A percentile compares a stretch with the other conserved stretches of the same genome.
Evolutionary conservation across 30 jellyfish, hydroid and myxozoan species (phyloP).

Genomic region (Hydra vulgaris): DNA sequence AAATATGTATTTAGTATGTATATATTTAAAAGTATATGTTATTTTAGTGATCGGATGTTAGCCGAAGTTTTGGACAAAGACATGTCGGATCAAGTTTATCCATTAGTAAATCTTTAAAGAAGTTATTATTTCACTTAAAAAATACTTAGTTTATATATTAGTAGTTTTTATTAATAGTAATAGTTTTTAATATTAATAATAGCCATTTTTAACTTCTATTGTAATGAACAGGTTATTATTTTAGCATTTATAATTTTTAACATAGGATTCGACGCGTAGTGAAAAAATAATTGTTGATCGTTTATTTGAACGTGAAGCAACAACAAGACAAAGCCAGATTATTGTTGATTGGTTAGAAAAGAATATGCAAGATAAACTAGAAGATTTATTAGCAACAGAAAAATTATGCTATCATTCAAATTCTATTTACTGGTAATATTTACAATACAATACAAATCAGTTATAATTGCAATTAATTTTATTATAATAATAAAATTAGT

Average conservation of each 20-base stretch:
- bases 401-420: constrained; percentile 61
- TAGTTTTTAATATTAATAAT: too few species aligned
- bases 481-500: neutral
- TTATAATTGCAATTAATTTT: neutral
- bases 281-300: constrained; percentile 42
- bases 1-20: too few species aligned
- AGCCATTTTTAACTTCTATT: neutral
- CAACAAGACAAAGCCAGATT: constrained; percentile 64
- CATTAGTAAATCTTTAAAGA: neutral
- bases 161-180: too few species aligned
- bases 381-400: constrained; percentile 43
- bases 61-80: constrained; percentile 23
- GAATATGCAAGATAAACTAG: constrained; percentile 66
- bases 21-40: neutral
- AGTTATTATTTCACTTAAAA: too few species aligned
- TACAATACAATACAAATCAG: too few species aligned
- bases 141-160: too few species aligned
- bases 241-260: neutral
- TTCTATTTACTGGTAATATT: constrained; percentile 63
- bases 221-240: neutral
- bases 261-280: constrained; percentile 50
- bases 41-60: constrained; percentile 25
- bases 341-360: constrained; percentile 90
- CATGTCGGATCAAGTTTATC: constrained; percentile 9
- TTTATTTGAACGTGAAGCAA: constrained; percentile 62